Evolutionary conservation across 2,113 vertebrate genomes (phyloP).

Genomic region (Bostrychus sinensis): DNA sequence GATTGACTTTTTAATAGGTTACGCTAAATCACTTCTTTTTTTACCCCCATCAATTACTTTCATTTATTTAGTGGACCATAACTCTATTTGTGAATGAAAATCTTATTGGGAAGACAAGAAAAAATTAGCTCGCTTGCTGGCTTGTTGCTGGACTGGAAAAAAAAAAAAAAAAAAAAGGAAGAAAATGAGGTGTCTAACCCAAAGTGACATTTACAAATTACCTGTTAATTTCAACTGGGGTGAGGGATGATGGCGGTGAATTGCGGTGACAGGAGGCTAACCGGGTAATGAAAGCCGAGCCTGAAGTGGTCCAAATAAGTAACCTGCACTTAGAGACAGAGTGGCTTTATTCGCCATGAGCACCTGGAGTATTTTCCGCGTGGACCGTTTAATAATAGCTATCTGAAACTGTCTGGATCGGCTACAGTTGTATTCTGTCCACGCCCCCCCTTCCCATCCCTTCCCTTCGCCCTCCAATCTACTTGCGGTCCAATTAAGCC

Average conservation of each 20-base stretch:
- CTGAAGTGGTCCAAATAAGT: constrained; percentile 86
- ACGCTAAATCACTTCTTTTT: constrained; percentile 85
- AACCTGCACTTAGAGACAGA: constrained; percentile 67
- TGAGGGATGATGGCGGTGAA: constrained; percentile 99
- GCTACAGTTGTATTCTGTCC: constrained; percentile 26
- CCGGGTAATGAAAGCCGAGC: constrained; percentile 88
- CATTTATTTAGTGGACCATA: constrained; percentile 98
- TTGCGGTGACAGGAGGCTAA: constrained; percentile 93
- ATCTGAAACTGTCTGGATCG: constrained; percentile 9
- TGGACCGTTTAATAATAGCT: constrained; percentile 18
- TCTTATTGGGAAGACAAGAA: constrained; percentile 98
- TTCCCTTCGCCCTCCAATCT: constrained; percentile 40
- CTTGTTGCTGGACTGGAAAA: constrained; percentile 85
- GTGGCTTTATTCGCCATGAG: constrained; percentile 59
- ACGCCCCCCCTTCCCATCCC: constrained; percentile 34
- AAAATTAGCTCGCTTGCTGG: constrained; percentile 91
- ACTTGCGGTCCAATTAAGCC: constrained; percentile 64
- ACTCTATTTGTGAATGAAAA: constrained; percentile 99
- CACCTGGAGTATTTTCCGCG: constrained; percentile 49
- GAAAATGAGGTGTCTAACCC: constrained; percentile 99
- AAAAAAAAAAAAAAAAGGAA: constrained; percentile 78
- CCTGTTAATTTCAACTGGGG: constrained; percentile 99
- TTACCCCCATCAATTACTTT: constrained; percentile 89
- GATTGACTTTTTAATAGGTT: constrained; percentile 90
- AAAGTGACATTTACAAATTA: constrained; percentile 99